These are phyloP conservation scores for Penaeus japonicus DNA, from an alignment of 1,140 invertebrate species.

Conservation along the genomic window DNA sequence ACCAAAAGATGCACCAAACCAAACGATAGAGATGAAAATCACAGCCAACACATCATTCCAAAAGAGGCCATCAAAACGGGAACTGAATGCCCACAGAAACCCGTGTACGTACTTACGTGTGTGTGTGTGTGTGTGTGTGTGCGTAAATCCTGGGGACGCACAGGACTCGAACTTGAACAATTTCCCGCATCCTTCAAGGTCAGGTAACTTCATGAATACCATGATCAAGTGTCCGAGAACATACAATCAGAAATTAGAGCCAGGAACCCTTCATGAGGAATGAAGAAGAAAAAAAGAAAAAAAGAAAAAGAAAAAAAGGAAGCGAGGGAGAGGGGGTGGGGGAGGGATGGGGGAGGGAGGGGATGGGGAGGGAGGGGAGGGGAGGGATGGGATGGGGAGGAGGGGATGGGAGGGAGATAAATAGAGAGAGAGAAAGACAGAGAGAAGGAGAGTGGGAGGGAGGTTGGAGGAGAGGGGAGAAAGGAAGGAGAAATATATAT, in stretches of 20 bases:
- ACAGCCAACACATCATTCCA: too few relatives aligned
- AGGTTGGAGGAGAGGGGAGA: neutral
- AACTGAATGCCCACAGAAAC: too few relatives aligned
- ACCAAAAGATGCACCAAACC: too few relatives aligned
- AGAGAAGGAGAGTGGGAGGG: neutral
- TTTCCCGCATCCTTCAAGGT: too few relatives aligned
- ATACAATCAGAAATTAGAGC: neutral
- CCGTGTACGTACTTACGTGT: too few relatives aligned
- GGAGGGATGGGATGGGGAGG: neutral
- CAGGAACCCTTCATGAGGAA: neutral
- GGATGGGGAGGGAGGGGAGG: neutral
- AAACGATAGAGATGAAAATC: too few relatives aligned
- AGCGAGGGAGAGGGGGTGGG: neutral
- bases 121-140: too few relatives aligned
- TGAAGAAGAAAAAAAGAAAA: neutral
- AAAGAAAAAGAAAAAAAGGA: neutral
- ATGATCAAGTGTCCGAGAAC: too few relatives aligned
- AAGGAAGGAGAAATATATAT: neutral
- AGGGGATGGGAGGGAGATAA: neutral
- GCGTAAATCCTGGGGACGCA: too few relatives aligned
- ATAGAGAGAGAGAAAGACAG: neutral
- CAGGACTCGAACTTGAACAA: too few relatives aligned
- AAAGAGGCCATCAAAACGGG: too few relatives aligned
- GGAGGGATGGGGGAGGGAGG: neutral
- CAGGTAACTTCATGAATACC: too few relatives aligned